Percentiles rank a stretch among this genome's conserved stretches.
These are phyloP conservation scores for Globicephala melas DNA, from an alignment of 2,113 vertebrate species.

Conservation along the genomic window DNA sequence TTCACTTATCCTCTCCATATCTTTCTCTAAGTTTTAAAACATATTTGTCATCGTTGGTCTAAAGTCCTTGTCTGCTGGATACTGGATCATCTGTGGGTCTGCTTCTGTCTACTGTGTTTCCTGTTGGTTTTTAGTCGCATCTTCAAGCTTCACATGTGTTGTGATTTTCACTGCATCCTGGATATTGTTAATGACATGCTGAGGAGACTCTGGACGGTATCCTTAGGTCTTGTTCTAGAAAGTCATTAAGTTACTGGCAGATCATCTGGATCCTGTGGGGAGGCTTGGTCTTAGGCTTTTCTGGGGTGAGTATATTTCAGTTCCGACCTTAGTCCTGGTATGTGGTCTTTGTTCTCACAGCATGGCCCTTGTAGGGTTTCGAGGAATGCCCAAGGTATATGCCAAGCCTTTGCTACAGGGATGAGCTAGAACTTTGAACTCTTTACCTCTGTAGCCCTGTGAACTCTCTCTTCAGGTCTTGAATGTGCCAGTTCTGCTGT, in stretches of 20 bases:
- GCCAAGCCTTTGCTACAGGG: neutral
- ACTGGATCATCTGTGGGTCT: neutral
- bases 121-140: rapidly evolving
- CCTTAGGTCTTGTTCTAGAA: neutral
- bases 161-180: neutral
- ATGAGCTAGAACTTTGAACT: neutral
- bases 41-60: no score
- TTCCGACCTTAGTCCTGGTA: neutral
- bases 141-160: rapidly evolving
- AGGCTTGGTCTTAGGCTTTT: neutral
- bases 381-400: rapidly evolving
- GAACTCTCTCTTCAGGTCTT: neutral
- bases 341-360: no score
- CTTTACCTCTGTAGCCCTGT: neutral
- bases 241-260: neutral
- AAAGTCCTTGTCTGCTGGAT: neutral
- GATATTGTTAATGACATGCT: neutral
- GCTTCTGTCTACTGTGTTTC: neutral
- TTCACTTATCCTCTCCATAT: neutral
- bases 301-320: neutral
- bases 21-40: neutral
- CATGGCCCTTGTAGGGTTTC: neutral
- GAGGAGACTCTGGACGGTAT: neutral
- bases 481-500: neutral
- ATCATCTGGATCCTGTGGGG: no score